A percentile compares a stretch with the other conserved stretches of the same genome.
phyloP scores from a whole-genome alignment of 2,113 vertebrate genomes.

The Rhea pennata region DNA sequence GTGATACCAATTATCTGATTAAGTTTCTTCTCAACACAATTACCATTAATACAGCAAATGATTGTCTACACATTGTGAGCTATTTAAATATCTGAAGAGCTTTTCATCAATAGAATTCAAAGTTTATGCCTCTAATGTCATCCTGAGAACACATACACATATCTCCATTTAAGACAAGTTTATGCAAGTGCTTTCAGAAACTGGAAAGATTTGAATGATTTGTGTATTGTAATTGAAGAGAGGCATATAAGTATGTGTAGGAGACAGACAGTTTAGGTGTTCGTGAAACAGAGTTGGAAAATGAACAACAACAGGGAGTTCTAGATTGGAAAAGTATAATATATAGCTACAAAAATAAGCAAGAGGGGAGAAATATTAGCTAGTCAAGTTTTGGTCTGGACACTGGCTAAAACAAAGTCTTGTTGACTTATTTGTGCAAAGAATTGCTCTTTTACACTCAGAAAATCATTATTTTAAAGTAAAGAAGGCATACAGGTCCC shows the following conservation, averaged over 20 bases:
- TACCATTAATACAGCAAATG: not conserved
- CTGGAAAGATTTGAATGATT: not conserved
- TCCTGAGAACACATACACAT: not conserved
- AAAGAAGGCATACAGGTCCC: not conserved
- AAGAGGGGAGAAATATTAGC: not conserved
- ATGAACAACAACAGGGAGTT: not conserved
- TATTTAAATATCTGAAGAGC: not conserved
- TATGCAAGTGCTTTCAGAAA: not conserved
- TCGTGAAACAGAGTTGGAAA: not conserved
- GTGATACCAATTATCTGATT: not conserved
- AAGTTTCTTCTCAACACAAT: not conserved
- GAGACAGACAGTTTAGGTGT: not conserved
- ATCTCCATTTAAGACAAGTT: not conserved
- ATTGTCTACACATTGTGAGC: not conserved
- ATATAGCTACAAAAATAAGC: not conserved
- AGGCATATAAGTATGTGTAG: not conserved
- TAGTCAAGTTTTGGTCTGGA: fast-evolving
- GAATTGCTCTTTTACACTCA: not conserved
- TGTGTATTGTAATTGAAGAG: not conserved
- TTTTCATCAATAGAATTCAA: not conserved
- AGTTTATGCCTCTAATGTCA: not conserved
- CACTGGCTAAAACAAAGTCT: not conserved
- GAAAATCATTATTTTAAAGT: not conserved
- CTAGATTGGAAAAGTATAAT: not conserved
- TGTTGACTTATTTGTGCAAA: not conserved